Conservation (phyloP, 2,113 vertebrate species). For the Cinclus mexicanus region DNA sequence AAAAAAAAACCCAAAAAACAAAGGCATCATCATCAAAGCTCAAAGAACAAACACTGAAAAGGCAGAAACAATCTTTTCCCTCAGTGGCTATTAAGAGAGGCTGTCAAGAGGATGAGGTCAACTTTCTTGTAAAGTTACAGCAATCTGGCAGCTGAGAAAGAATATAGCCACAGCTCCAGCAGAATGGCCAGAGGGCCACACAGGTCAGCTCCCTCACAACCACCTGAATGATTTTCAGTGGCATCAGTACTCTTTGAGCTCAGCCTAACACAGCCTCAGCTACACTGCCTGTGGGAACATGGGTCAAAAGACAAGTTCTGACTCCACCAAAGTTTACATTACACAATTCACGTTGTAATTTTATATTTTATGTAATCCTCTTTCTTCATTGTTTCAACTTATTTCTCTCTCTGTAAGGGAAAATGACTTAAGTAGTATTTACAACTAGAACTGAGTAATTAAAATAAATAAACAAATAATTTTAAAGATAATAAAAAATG, state of each 20-base stretch:
- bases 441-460: neutral
- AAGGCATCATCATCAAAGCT: neutral
- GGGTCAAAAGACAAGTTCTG: neutral
- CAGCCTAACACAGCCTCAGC: neutral
- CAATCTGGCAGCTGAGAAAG: slow-evolving; percentile 17
- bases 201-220: slow-evolving; percentile 16
- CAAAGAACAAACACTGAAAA: neutral
- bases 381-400: neutral
- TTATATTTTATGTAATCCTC: neutral
- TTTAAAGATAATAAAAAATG: neutral
- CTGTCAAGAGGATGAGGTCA: slow-evolving; percentile 16
- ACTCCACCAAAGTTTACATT: neutral
- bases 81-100: neutral
- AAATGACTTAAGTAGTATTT: neutral
- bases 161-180: neutral
- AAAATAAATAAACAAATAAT: neutral
- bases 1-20: neutral
- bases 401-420: neutral
- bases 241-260: neutral
- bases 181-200: neutral
- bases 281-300: neutral
- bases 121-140: neutral
- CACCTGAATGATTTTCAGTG: neutral
- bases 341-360: neutral
- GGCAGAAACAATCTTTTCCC: neutral